Base-by-base conservation (phyloP, 2,113 vertebrate species). In the Hippocampus barbouri region DNA sequence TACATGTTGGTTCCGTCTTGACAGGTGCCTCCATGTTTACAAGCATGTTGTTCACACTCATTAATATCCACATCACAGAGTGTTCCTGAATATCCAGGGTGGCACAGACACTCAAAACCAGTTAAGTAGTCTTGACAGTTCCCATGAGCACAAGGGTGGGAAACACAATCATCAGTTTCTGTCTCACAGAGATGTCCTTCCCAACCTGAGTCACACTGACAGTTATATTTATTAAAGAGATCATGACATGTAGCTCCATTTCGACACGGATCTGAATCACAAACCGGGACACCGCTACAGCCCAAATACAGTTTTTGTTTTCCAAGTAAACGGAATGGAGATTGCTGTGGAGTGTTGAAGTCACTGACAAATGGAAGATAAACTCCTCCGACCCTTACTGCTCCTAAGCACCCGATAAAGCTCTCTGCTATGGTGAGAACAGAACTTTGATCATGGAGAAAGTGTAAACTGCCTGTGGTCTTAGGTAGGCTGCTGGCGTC, bases 361-460 rank as follows among this genome's bases (percentile, higher is more conserved):
- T 75, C 88, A n/a, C 83, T 85, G 0, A 84, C 27, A 68, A 96
- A 93, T 0, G 95, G 94, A 62, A 98, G 90, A 75, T 94, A 89
- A 34, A 95, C 84, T 0, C 92, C 94, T 1, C 95, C 95, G 0
- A 98, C 80, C 10, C 88, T 86, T 73, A 95, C 90, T 0, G 77
- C 90, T 2, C 95, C 95, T 8, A 98, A 74, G 86, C 97, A 98
- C 71, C 97, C 97, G 0, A 89, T 94, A 85, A 95, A 97, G 25
- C 93, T 94, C 63, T 95, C 91, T 0, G 93, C 95, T 2, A 98
- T 2, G 0, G 86, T 65, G 2, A 98, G 0, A 0, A 49, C 72
- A 0, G 86, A 82, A 1, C 64, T 76, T 47, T 74, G 73, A 56
- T 88, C 84, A 18, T 86, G 93, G 18, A 98, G 88, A 71, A 97